A percentile compares a stretch with the other conserved stretches of the same genome.
These are phyloP conservation scores for Drosophila cyrtoloma DNA, from an alignment of 2,888 invertebrate species.

Conservation along the genomic window DNA sequence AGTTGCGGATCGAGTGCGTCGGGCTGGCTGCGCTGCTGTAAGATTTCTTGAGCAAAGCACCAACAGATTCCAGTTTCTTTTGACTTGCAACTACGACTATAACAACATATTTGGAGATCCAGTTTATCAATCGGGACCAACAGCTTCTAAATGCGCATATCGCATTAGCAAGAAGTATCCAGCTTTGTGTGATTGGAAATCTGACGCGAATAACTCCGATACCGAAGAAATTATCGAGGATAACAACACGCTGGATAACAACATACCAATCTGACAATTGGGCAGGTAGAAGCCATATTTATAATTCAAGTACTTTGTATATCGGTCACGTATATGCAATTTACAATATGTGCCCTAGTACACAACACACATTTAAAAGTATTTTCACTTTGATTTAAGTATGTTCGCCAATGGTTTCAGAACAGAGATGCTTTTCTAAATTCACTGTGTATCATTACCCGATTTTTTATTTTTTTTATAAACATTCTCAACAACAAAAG, in stretches of 20 bases:
- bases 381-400: neutral
- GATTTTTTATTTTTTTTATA: neutral
- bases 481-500: neutral
- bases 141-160: conserved; percentile 77
- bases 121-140: conserved; percentile 77
- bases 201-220: conserved; percentile 53
- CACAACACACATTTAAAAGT: neutral
- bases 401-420: neutral
- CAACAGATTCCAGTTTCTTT: conserved; percentile 67
- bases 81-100: conserved; percentile 84
- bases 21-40: conserved; percentile 83
- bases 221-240: conserved; percentile 73
- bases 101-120: conserved; percentile 80
- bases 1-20: conserved; percentile 82
- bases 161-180: conserved; percentile 76
- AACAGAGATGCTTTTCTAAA: neutral
- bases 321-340: neutral
- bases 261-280: conserved; percentile 1
- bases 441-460: neutral
- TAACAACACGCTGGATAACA: conserved; percentile 67
- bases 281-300: neutral
- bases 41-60: conserved; percentile 63
- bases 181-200: conserved; percentile 81
- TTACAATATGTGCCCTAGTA: neutral
- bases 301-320: neutral